Percentiles rank a stretch among this genome's conserved stretches.
Evolutionary conservation across 2,797 vertebrate species (phyloP).

Genomic region (Mustela erminea): DNA sequence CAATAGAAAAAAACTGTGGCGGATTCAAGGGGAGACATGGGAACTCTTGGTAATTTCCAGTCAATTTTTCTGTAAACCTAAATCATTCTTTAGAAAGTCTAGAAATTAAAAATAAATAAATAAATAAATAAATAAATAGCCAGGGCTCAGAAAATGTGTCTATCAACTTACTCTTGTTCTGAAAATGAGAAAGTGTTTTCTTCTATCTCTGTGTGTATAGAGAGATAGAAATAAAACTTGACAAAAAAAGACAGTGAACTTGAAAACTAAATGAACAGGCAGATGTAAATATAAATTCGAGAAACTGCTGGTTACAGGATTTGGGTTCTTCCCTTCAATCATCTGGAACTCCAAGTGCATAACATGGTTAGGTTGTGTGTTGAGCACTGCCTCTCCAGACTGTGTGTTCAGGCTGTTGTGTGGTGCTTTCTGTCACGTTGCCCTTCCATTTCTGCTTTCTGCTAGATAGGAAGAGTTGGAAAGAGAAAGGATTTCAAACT

Average conservation of each 20-base stretch:
- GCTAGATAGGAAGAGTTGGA: neutral
- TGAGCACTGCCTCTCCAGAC: neutral
- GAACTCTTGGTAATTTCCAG: neutral
- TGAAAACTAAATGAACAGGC: neutral
- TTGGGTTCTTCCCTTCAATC: neutral
- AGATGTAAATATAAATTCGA: neutral
- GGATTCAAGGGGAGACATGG: neutral
- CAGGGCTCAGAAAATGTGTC: neutral
- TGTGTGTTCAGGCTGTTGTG: neutral
- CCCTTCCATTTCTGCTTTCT: neutral
- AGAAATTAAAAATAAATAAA: neutral
- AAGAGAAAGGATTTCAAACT: neutral
- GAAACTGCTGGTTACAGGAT: neutral
- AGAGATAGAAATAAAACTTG: neutral
- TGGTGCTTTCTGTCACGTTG: neutral
- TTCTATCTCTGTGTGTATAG: neutral
- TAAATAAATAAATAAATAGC: neutral
- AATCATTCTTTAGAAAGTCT: neutral
- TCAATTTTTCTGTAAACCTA: neutral
- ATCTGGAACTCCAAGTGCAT: neutral
- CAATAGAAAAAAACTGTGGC: neutral
- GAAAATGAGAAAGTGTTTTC: neutral
- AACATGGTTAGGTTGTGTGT: too few species aligned
- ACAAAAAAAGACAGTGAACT: neutral
- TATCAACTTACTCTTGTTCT: neutral